A percentile compares a stretch with the other conserved stretches of the same genome.
These are phyloP conservation scores for Oscheius sp. DNA, from an alignment of 2,888 invertebrate genomes.

Conservation along the genomic window DNA sequence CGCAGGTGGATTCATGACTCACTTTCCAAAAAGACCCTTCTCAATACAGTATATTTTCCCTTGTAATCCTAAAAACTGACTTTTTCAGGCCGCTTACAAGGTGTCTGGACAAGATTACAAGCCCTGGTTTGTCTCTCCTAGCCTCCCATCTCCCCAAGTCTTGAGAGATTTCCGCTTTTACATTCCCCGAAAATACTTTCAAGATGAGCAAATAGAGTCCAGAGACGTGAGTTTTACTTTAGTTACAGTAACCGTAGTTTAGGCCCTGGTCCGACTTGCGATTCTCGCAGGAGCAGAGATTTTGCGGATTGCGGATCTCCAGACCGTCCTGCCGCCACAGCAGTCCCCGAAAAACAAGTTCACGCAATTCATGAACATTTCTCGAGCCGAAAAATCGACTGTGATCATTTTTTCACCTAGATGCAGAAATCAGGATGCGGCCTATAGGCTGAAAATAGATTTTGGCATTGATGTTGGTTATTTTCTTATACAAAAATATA, in stretches of 20 bases:
- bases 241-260: too few species aligned
- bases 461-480: not conserved
- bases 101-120: not conserved
- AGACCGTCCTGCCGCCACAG: too few species aligned
- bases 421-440: not conserved
- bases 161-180: not conserved
- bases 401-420: slow-evolving; percentile 8
- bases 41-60: not conserved
- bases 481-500: not conserved
- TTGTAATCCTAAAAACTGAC: not conserved
- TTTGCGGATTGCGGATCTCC: too few species aligned
- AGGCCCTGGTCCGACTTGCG: too few species aligned
- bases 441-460: not conserved
- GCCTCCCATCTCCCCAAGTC: not conserved
- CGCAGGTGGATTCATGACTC: slow-evolving; percentile 45
- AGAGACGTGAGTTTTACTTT: slow-evolving; percentile 3
- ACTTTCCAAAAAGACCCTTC: slow-evolving; percentile 18
- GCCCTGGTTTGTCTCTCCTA: not conserved
- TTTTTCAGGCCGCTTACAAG: not conserved
- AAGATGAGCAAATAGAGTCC: not conserved
- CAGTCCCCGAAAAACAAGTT: too few species aligned
- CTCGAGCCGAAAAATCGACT: not conserved
- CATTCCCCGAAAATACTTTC: slow-evolving; percentile 6
- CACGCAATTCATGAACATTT: too few species aligned
- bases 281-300: too few species aligned